Conservation (phyloP, 2,888 invertebrate genomes). For the Teinopalpus imperialis region DNA sequence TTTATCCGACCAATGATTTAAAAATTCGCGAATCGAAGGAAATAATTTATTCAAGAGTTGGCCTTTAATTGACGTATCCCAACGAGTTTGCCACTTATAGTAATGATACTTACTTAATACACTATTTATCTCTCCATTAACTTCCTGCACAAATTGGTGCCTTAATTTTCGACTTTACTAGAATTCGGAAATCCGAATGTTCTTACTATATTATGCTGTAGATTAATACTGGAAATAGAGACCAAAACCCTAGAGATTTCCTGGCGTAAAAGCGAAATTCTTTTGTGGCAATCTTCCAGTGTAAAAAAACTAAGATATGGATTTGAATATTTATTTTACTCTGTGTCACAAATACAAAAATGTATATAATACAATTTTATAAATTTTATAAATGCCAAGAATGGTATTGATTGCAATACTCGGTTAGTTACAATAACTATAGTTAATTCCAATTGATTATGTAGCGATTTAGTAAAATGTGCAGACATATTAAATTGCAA, state of each 20-base stretch:
- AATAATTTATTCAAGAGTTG: too few relatives aligned
- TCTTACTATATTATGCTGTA: conserved; percentile 1
- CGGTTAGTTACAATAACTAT: too few relatives aligned
- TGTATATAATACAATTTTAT: not conserved
- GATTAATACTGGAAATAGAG: conserved; percentile 10
- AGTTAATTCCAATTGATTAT: not conserved
- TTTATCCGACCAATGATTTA: too few relatives aligned
- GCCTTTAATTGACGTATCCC: too few relatives aligned
- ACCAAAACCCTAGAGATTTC: conserved; percentile 12
- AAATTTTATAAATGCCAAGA: not conserved
- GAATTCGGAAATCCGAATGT: conserved; percentile 5
- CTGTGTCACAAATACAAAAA: conserved; percentile 8
- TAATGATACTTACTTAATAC: too few relatives aligned
- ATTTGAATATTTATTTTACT: conserved; percentile 8
- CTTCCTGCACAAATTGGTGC: too few relatives aligned
- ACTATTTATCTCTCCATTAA: too few relatives aligned
- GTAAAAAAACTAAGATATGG: conserved; percentile 1
- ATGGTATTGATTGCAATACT: not conserved
- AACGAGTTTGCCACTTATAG: too few relatives aligned
- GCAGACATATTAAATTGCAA: too few relatives aligned
- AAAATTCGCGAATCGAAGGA: too few relatives aligned
- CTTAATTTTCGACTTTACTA: too few relatives aligned
- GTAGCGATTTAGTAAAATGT: too few relatives aligned
- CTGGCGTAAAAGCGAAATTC: conserved; percentile 1
- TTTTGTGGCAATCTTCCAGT: not conserved